Evolutionary conservation across 1,140 invertebrate genomes (phyloP), one percentile per base, ranked within the genome.

Genomic region (Aradophagus sp.): DNA sequence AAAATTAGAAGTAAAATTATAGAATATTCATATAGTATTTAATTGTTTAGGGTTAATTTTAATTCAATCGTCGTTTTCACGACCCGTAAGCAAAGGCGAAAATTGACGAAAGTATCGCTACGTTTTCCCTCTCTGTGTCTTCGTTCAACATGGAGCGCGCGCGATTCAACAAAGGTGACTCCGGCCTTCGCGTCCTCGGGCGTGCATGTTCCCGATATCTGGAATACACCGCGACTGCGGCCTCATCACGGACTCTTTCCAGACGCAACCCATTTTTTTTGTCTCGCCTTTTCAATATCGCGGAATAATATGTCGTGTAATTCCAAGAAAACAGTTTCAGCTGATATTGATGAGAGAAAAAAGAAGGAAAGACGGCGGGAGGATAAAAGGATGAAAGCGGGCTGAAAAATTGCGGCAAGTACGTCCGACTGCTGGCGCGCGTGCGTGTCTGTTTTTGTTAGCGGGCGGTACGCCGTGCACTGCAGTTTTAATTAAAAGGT

Each of bases 121-220:
- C n/a, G n/a, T n/a, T n/a, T n/a, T n/a, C n/a, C n/a, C n/a, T n/a
- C n/a, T n/a, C n/a, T n/a, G n/a, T n/a, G n/a, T n/a, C n/a, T n/a
- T n/a, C n/a, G n/a, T n/a, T n/a, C n/a, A n/a, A n/a, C n/a, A n/a
- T n/a, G n/a, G n/a, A n/a, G n/a, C n/a, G n/a, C n/a, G n/a, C n/a
- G n/a, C n/a, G n/a, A n/a, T n/a, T n/a, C n/a, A n/a, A n/a, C n/a
- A n/a, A n/a, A n/a, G n/a, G n/a, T n/a, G 73, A 69, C 62, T 68
- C 61, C 52, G 58, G 53, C 62, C 42, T 68, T 56, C 50, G 61
- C 32, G 62, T 59, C 45, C 45, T 63, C 42, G 29, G 56, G 27
- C 44, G 39, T 59, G 34, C 20, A 62, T 31, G 52, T 53, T 68
- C 29, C 47, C 55, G 48, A 68, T 68, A 68, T 55, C 65, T 61